Conservation (phyloP, 2,888 invertebrate species). For the Timandra comae region DNA sequence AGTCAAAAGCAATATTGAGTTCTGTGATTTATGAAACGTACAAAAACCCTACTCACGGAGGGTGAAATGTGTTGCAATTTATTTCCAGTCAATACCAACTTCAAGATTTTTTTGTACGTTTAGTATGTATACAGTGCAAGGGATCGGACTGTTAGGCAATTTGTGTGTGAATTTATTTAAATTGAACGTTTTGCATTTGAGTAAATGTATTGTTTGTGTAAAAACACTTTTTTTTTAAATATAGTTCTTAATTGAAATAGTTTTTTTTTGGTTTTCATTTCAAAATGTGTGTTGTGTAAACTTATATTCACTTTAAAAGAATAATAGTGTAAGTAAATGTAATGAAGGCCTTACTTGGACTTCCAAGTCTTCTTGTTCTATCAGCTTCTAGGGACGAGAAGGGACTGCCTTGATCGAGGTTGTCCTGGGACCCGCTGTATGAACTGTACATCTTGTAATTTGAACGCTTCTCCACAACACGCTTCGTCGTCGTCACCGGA, state of each 20-base stretch:
- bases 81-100: conserved; percentile 3
- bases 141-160: no score
- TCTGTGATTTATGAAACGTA: conserved; percentile 23
- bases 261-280: no score
- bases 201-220: no score
- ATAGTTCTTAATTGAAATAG: no score
- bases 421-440: conserved; percentile 63
- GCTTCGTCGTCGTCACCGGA: conserved; percentile 62
- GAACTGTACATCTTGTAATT: conserved; percentile 70
- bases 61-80: conserved; percentile 6
- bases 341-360: conserved; percentile 50
- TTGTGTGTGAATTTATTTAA: no score
- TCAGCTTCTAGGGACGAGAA: conserved; percentile 61
- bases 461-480: conserved; percentile 63
- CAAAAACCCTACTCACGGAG: conserved; percentile 10
- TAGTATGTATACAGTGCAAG: no score
- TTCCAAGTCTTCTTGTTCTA: conserved; percentile 54
- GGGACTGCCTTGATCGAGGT: conserved; percentile 59
- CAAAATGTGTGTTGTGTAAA: no score
- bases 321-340: not conserved
- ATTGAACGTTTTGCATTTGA: no score
- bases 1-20: conserved; percentile 23
- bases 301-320: no score
- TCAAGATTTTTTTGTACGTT: no score
- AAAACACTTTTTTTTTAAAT: no score